Evolutionary conservation across 2,888 invertebrate species (phyloP).

Genomic region (Tupiocoris notatus): DNA sequence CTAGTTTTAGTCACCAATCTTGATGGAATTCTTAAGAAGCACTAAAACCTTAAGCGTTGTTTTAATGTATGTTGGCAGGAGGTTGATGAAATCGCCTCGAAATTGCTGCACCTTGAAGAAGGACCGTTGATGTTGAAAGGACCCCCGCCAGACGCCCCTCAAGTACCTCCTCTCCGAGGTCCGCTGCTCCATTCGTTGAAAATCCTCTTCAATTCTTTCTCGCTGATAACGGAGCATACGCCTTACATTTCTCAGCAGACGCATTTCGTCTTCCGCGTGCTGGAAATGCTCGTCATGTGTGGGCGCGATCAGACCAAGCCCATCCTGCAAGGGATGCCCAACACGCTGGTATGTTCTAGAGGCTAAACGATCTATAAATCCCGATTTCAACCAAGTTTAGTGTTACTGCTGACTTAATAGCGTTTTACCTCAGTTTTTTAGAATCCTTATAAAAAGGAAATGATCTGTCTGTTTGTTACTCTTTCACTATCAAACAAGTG

Average conservation of each 20-base stretch:
- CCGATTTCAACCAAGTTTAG: too few relatives aligned
- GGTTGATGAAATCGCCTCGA: constrained; percentile 49
- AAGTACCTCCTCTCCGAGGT: constrained; percentile 58
- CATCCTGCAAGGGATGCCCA: constrained; percentile 71
- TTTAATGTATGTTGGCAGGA: constrained; percentile 45
- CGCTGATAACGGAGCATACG: constrained; percentile 66
- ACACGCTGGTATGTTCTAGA: constrained; percentile 63
- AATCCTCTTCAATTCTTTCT: constrained; percentile 69
- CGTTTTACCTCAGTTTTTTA: too few relatives aligned
- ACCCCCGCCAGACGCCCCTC: constrained; percentile 37
- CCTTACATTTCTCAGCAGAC: constrained; percentile 82
- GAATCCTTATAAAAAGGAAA: too few relatives aligned
- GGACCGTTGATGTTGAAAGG: constrained; percentile 44
- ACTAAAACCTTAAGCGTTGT: too few relatives aligned
- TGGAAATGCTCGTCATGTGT: constrained; percentile 72
- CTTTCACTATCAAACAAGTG: too few relatives aligned
- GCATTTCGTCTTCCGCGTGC: constrained; percentile 76
- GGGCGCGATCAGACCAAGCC: constrained; percentile 70
- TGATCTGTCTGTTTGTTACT: too few relatives aligned
- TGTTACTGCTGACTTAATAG: too few relatives aligned
- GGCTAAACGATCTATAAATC: too few relatives aligned
- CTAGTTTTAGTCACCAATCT: too few relatives aligned
- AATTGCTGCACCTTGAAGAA: constrained; percentile 49
- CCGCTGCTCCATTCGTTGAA: constrained; percentile 66
- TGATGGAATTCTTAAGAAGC: too few relatives aligned